Percentiles rank a stretch among this genome's conserved stretches.
phyloP scores from a whole-genome alignment of 2,113 vertebrate species.

The Upupa epops region DNA sequence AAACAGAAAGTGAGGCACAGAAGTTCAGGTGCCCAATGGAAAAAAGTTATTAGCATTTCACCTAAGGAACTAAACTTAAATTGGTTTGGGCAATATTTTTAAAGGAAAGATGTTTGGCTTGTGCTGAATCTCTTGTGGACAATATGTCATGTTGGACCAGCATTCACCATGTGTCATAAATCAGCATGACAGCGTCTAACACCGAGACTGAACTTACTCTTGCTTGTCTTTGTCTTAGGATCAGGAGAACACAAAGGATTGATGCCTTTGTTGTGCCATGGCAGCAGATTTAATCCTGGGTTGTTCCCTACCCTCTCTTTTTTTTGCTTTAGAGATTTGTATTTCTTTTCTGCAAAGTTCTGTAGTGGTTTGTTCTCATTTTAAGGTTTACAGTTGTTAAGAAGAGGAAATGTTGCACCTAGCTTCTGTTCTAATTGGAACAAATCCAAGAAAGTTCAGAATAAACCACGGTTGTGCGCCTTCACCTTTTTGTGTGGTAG shows the following conservation, averaged over 20 bases:
- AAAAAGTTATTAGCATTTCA: conserved; percentile 13
- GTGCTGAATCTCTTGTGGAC: neutral
- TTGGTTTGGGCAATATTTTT: conserved; percentile 13
- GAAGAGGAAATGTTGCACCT: neutral
- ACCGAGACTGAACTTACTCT: conserved; percentile 43
- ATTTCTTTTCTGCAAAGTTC: neutral
- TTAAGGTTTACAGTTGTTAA: neutral
- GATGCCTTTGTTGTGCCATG: conserved; percentile 35
- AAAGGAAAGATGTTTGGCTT: conserved; percentile 10
- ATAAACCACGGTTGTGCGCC: neutral
- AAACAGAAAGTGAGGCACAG: neutral
- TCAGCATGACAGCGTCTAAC: conserved; percentile 12
- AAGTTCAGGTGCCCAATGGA: neutral
- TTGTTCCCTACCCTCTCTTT: neutral
- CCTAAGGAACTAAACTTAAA: conserved; percentile 18
- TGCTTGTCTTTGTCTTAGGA: conserved; percentile 54
- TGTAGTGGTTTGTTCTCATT: neutral
- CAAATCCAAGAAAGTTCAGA: neutral
- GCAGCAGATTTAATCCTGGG: conserved; percentile 3
- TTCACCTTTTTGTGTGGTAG: neutral
- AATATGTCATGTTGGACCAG: conserved; percentile 17
- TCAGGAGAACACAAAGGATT: conserved; percentile 14
- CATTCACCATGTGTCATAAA: conserved; percentile 3
- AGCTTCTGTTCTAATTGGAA: conserved; percentile 1
- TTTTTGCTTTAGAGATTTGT: neutral